These are phyloP conservation scores for Paguma larvata DNA, from an alignment of 2,797 vertebrate genomes.

Conservation along the genomic window DNA sequence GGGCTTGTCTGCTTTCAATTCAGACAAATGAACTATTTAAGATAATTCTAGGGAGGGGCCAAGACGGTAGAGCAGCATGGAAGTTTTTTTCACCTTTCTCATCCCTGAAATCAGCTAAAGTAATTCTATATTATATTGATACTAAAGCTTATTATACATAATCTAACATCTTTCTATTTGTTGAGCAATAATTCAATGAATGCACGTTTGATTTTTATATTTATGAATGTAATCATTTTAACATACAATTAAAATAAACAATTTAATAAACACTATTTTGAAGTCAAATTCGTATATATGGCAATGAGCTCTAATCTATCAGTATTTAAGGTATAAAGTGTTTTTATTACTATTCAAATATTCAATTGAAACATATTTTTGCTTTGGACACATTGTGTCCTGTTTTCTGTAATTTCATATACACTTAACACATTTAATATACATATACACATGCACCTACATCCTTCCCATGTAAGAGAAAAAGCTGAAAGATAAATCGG, in stretches of 20 bases:
- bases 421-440: not conserved
- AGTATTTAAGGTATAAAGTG: not conserved
- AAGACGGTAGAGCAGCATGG: too few species aligned
- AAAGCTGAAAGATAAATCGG: not conserved
- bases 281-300: not conserved
- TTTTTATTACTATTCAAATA: conserved; percentile 33
- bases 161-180: not conserved
- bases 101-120: not conserved
- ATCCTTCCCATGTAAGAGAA: not conserved
- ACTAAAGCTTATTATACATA: not conserved
- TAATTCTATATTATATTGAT: not conserved
- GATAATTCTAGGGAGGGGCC: too few species aligned
- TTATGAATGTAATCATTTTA: not conserved
- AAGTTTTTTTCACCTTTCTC: too few species aligned
- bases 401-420: not conserved
- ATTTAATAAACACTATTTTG: not conserved
- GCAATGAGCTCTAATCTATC: not conserved
- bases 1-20: not conserved
- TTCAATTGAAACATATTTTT: not conserved
- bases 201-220: not conserved
- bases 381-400: not conserved
- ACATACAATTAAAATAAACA: not conserved
- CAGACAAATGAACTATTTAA: not conserved
- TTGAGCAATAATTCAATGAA: not conserved
- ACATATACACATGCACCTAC: not conserved